Evolutionary conservation across 1,140 invertebrate species (phyloP), one percentile per base, ranked within the genome.

Genomic region (Dreissena polymorpha): DNA sequence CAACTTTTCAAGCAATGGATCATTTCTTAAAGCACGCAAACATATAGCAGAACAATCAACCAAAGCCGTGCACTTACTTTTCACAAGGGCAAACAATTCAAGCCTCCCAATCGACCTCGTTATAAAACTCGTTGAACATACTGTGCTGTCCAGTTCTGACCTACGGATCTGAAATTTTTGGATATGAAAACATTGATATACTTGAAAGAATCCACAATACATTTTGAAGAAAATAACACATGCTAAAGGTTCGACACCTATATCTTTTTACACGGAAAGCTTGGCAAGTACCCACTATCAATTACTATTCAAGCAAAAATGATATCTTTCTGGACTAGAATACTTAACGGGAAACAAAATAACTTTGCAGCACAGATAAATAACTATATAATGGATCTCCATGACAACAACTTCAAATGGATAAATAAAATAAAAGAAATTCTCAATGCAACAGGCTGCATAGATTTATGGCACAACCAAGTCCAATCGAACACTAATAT

Each of bases 371-470:
- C 25, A 13, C 14, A 16, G 14, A 18, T 57, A 53, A 51, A 53
- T 25, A 14, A 73, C 25, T 73, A n/a, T 55, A 73, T 57, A 18
- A 10, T 53, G 8, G 51, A 23, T 55, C 14, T 27, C 13, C 18
- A 0, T n/a, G 50, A 53, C 49, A 16, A 23, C 14, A 53, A 73
- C 55, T 57, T n/a, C 27, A 53, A 73, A 55, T 73, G 70, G 70
- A n/a, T 53, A 55, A 73, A 73, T 25, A 55, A 53, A 73, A 73
- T 73, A 53, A 73, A 55, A 57, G 50, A 73, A 16, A 73, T 73
- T 5, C 50, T 73, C 16, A 53, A 73, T 23, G n/a, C 49, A 12
- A 53, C 55, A 55, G 70, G 70, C 18, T 21, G 69, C 14, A 12
- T 49, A 27, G 69, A 71, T 21, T 71, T 51, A 71, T 71, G 69